Conservation (phyloP, 2,113 vertebrate species). For the Rhodinocichla rosea region DNA sequence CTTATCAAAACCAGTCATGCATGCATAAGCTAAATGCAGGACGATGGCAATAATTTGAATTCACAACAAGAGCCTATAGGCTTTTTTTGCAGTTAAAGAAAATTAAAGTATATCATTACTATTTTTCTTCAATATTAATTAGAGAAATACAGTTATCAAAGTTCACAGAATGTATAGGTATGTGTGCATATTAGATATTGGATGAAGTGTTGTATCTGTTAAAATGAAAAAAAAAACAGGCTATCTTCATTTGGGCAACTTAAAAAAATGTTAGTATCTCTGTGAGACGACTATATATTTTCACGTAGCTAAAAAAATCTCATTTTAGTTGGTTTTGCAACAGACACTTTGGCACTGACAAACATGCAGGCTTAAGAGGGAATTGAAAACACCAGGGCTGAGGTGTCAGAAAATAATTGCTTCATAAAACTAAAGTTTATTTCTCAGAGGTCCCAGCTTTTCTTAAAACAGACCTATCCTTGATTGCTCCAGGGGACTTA, state of each 20-base stretch:
- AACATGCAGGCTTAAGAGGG: not conserved
- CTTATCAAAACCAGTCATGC: not conserved
- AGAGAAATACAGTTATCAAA: not conserved
- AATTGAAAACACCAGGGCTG: not conserved
- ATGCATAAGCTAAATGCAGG: not conserved
- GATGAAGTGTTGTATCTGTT: not conserved
- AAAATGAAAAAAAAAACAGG: not conserved
- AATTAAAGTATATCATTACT: not conserved
- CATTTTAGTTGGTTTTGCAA: not conserved
- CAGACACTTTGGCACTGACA: not conserved
- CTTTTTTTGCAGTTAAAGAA: not conserved
- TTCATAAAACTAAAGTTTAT: not conserved
- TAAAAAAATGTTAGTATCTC: not conserved
- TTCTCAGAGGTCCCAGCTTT: not conserved
- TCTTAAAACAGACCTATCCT: not conserved
- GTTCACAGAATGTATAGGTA: not conserved
- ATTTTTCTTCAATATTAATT: not conserved
- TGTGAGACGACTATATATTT: not conserved
- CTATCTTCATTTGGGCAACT: not conserved
- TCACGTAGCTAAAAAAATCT: not conserved
- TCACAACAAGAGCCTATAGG: not conserved
- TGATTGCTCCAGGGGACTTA: not conserved
- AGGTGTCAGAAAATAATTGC: constrained; percentile 28
- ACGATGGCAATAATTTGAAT: not conserved
- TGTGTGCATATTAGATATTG: not conserved